Conservation (phyloP, 2,888 invertebrate genomes). For the Drosophila birchii region DNA sequence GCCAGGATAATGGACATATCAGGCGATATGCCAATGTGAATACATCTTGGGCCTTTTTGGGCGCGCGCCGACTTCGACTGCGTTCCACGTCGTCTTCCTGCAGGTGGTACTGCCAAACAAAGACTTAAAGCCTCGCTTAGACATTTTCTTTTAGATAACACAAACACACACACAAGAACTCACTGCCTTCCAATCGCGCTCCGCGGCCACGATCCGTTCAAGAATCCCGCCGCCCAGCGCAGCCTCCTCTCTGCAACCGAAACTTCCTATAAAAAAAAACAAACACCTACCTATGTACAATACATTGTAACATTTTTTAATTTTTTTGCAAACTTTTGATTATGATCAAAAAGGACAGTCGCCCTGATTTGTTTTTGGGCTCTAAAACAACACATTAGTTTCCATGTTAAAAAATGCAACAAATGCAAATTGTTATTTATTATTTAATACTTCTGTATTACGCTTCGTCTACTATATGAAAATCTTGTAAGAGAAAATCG, state of each 20-base stretch:
- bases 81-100: constrained; percentile 47
- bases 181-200: constrained; percentile 69
- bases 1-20: constrained; percentile 53
- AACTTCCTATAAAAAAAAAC: constrained; percentile 65
- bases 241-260: constrained; percentile 60
- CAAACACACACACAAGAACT: constrained; percentile 46
- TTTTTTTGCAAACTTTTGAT: constrained; percentile 71
- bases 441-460: constrained; percentile 69
- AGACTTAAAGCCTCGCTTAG: constrained; percentile 78
- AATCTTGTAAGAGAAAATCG: constrained; percentile 65
- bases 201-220: constrained; percentile 46
- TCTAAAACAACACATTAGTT: constrained; percentile 62
- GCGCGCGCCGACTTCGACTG: constrained; percentile 37
- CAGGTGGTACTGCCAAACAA: constrained; percentile 60
- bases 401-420: constrained; percentile 71
- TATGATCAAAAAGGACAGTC: constrained; percentile 58
- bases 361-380: constrained; percentile 44
- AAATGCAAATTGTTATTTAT: constrained; percentile 76
- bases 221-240: constrained; percentile 56
- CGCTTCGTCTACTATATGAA: constrained; percentile 60
- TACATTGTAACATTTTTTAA: constrained; percentile 57
- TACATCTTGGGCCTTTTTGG: constrained; percentile 16
- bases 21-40: constrained; percentile 39
- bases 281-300: constrained; percentile 69
- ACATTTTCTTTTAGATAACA: constrained; percentile 33